Base-by-base conservation (phyloP, 30 jellyfish, hydroid and myxozoan genomes). In the Cassiopea andromeda region DNA sequence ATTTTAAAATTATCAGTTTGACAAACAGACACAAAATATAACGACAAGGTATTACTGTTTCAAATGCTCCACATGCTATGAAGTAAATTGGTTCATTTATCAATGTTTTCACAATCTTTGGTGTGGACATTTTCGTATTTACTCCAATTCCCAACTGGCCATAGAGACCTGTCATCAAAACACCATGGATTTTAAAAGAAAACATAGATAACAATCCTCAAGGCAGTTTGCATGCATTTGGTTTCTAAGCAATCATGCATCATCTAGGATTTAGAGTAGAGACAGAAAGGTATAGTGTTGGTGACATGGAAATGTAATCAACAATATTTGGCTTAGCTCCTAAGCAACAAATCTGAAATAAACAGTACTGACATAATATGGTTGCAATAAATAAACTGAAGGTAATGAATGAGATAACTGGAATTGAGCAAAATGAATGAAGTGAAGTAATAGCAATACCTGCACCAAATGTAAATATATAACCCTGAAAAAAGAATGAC, bases 101-200 rank as follows among this genome's bases (percentile, higher is more conserved):
- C 66, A 95, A 80, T 1, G 89, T 60, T 43, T 88, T 89, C 3
- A 95, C 98, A 18, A 95, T 76, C 57, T 87, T 94, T 16, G 99
- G 99, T 2, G 91, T 81, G 8, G 97, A 68, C 85, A 77, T 75
- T 77, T 95, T 95, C 44, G 90, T 82, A 73, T 91, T 91, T 16
- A 80, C 95, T 0, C 98, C 99, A 19, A 95, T 83, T 60, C 99
- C 99, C 43, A 95, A 85, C 88, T 95, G 99, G 2, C 99, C 99
- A 87, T 95, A 95, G 19, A 95, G 80, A 38, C 97, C 99, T 94
- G 67, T 27, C 38, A 27, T 27, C 38, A 27, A 27, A 27, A 27
- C 38, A 27, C 45, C 19, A 5, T 16, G 45, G 45, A 66, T 5
- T 15, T 19, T 5, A 19, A 14, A 19, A 3, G 15, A 15, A 15